Evolutionary conservation across 23 tunicate genomes (phyloP), one percentile per base, ranked within the genome.

Genomic region (Halocynthia aurantium): DNA sequence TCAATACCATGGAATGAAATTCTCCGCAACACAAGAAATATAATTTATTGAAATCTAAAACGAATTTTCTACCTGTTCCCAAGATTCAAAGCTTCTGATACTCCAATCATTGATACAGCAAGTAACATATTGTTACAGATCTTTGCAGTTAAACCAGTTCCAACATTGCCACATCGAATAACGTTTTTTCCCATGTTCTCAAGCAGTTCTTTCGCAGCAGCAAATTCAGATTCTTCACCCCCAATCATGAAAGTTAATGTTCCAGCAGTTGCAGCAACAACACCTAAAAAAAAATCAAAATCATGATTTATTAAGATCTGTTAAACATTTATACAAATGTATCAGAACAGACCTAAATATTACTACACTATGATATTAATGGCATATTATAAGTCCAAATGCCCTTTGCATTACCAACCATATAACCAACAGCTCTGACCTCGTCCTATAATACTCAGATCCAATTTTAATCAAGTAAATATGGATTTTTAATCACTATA

Each of bases 241-340:
- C 99, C 99, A 40, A 94, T 96, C 99, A 94, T 94, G 74, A 94
- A 94, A 15, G 99, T 94, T 22, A 94, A 77, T 50, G 99, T 84
- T 7, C 81, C 99, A n/a, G 85, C 91, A 66, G 76, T 76, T 13
- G 99, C 99, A 22, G 99, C 99, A 7, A 86, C 88, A 6, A 94
- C 99, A 44, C 98, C 98, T 84, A 53, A 44, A 76, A 19, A 10
- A 52, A 51, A n/a, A 8, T 22, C 22, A 71, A 22, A 71, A 22
- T n/a, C n/a, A n/a, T n/a, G n/a, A n/a, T n/a, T n/a, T n/a, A n/a
- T n/a, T 20, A 10, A n/a, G 19, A 11, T 67, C 17, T n/a, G 17
- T 11, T n/a, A n/a, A n/a, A 67, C 17, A 67, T 67, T n/a, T n/a
- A 9, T 17, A 67, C 17, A 67, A 10, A 67, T 9, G 17, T 9